These are phyloP conservation scores for Stramonita haemastoma DNA, from an alignment of 2,888 invertebrate genomes.

Conservation along the genomic window DNA sequence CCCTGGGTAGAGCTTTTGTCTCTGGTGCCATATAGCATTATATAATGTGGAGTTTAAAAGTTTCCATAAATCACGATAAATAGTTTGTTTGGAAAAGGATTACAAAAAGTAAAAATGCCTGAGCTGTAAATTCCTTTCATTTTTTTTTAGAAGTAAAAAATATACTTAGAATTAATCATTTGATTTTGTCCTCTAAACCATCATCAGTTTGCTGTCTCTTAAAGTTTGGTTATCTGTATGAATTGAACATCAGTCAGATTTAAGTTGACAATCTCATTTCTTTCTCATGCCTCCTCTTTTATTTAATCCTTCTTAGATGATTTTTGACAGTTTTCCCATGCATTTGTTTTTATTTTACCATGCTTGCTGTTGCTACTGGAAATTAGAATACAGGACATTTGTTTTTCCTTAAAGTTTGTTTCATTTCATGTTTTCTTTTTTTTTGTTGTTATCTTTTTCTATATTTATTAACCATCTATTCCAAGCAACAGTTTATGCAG, in stretches of 20 bases:
- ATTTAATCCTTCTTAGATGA: neutral
- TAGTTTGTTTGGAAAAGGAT: no score
- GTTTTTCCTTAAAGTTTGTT: slow-evolving; percentile 15
- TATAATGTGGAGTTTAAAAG: no score
- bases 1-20: no score
- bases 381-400: slow-evolving; percentile 12
- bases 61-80: no score
- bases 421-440: neutral
- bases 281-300: neutral
- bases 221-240: neutral
- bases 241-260: neutral
- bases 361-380: neutral
- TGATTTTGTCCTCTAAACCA: neutral
- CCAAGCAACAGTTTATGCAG: neutral
- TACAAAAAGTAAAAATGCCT: no score
- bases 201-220: neutral
- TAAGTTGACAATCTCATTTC: no score
- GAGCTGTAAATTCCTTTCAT: no score
- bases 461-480: slow-evolving; percentile 8
- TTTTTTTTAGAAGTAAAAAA: no score
- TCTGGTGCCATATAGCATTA: no score
- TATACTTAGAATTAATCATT: no score
- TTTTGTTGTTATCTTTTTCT: neutral
- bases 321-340: slow-evolving; percentile 13
- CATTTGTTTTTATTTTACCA: neutral